Base-by-base conservation (phyloP, 2,797 vertebrate species). In the Muraenolepis orangiensis region DNA sequence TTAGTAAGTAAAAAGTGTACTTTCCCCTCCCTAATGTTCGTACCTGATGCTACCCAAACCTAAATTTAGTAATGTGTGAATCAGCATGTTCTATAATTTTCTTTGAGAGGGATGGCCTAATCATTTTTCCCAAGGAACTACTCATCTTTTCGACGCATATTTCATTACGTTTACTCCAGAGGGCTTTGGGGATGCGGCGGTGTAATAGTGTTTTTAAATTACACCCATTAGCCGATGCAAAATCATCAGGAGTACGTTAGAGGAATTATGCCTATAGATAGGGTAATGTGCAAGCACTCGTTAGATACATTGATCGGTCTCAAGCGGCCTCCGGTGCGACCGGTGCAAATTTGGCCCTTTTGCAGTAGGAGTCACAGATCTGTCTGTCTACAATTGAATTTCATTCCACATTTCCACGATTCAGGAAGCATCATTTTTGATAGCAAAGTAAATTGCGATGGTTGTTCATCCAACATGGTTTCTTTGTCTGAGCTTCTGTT, bases 131-230 rank as follows among this genome's bases (percentile, higher is more conserved):
- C 57, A 64, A 26, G 57, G 57, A 64, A 64, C 57, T 64, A 8
- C 26, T 64, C 57, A 26, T 12, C 26, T 64, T 38, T 64, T 64
- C 23, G 8, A 64, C 57, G 10, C 57, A 64, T 64, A 64, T 64
- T 64, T 64, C 57, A 64, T 64, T 64, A 64, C 57, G 10, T 26
- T 64, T 64, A 64, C 57, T 26, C 57, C 26, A 26, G n/a, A 26
- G 57, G 57, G 57, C 57, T 64, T 26, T 64, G 3, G 57, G 57
- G 57, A 64, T 64, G 23, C 23, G 2, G 57, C 26, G 57, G n/a
- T 26, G 57, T 64, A 64, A 64, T 64, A 64, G 23, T 64, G n/a
- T 64, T 64, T 64, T 64, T 64, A 64, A 64, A 64, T 64, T 64
- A 64, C 57, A 64, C 57, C 23, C 57, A 64, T 64, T 64, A 64